phyloP scores from a whole-genome alignment of 1,140 invertebrate species.

The Neuroterus valhalla region DNA sequence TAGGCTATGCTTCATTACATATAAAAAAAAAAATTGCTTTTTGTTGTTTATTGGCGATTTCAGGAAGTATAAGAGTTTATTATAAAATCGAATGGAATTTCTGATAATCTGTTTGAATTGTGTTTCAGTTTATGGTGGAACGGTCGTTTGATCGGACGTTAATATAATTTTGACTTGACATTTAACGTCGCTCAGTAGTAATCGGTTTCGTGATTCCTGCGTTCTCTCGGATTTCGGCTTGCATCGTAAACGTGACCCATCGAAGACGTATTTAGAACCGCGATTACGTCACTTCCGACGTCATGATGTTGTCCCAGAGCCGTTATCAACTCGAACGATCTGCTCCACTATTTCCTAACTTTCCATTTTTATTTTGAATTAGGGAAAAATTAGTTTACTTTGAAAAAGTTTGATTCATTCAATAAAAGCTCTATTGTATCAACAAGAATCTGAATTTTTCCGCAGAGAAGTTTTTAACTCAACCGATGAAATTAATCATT shows the following conservation, averaged over 20 bases:
- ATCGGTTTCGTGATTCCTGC: constrained; percentile 28
- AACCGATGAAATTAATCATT: too few species aligned
- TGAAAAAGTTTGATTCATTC: too few species aligned
- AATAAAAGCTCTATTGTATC: too few species aligned
- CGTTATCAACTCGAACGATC: background rate
- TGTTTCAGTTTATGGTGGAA: background rate
- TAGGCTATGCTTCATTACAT: too few species aligned
- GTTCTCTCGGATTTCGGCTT: constrained; percentile 16
- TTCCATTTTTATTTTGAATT: too few species aligned
- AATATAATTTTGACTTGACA: constrained; percentile 18
- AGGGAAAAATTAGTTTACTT: too few species aligned
- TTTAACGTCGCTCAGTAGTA: constrained; percentile 9
- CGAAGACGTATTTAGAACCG: constrained; percentile 44
- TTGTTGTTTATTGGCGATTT: too few species aligned
- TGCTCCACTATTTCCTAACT: too few species aligned
- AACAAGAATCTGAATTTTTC: too few species aligned
- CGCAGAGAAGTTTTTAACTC: too few species aligned
- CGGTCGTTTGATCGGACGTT: background rate
- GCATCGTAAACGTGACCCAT: constrained; percentile 35
- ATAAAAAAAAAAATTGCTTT: too few species aligned
- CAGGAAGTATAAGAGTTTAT: too few species aligned
- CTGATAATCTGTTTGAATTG: background rate
- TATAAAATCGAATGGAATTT: background rate
- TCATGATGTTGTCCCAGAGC: constrained; percentile 38
- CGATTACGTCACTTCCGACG: constrained; percentile 38